A percentile compares a stretch with the other conserved stretches of the same genome.
Evolutionary conservation across 1,140 invertebrate species (phyloP).

Genomic region (Nasonia longicornis): DNA sequence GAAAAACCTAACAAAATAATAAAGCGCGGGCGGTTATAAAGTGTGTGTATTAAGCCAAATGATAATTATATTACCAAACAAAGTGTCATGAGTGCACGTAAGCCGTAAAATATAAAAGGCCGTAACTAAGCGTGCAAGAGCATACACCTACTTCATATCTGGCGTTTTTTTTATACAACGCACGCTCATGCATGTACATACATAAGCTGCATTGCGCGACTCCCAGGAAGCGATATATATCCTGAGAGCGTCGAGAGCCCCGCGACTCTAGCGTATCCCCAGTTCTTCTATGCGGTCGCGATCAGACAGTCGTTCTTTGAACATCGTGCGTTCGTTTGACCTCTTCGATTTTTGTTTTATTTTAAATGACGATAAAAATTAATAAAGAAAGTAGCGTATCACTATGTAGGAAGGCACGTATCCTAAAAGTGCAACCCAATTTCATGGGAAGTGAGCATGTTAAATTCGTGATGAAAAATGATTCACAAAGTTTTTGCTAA

Average conservation of each 20-base stretch:
- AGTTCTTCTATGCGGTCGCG: slow-evolving; percentile 25
- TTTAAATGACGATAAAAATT: neutral
- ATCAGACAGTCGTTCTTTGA: slow-evolving; percentile 10
- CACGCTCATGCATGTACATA: slow-evolving; percentile 1
- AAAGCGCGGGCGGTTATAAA: neutral
- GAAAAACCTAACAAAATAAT: neutral
- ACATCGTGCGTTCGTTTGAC: neutral
- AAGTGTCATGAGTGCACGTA: neutral
- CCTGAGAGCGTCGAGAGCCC: slow-evolving; percentile 6
- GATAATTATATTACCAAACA: neutral
- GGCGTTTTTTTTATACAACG: neutral
- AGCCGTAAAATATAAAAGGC: neutral
- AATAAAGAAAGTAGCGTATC: too few relatives aligned
- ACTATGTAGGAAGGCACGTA: too few relatives aligned
- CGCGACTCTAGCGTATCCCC: slow-evolving; percentile 27
- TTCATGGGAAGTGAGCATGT: neutral
- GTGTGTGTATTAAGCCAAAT: neutral
- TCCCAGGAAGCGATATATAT: slow-evolving; percentile 39
- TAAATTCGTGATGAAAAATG: neutral
- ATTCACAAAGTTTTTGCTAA: neutral
- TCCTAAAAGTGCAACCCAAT: too few relatives aligned
- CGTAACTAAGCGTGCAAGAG: neutral
- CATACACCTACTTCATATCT: slow-evolving; percentile 9
- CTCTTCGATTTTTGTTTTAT: neutral
- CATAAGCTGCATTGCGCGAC: slow-evolving; percentile 31